A percentile compares a stretch with the other conserved stretches of the same genome.
phyloP scores from a whole-genome alignment of 2,888 invertebrate species.

The Zaprionus obscuricornis region DNA sequence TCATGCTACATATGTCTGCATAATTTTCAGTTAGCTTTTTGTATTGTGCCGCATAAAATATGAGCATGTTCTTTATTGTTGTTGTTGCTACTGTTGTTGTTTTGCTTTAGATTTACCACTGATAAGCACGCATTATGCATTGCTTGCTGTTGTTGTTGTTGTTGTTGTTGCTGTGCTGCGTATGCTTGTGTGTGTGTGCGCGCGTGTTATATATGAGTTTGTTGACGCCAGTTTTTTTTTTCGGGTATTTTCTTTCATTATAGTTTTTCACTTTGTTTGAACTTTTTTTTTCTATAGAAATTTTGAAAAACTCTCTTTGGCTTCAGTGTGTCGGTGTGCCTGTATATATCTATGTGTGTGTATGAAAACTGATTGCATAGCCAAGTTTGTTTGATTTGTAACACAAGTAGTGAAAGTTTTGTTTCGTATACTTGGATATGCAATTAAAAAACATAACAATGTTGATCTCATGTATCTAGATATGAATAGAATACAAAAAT shows the following conservation, averaged over 20 bases:
- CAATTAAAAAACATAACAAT: too few relatives aligned
- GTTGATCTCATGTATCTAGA: too few relatives aligned
- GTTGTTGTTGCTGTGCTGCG: constrained; percentile 1
- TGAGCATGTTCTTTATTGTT: constrained; percentile 29
- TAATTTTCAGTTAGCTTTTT: constrained; percentile 39
- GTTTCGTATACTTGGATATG: too few relatives aligned
- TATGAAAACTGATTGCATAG: constrained; percentile 20
- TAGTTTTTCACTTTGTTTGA: constrained; percentile 55
- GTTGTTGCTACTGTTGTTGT: constrained; percentile 18
- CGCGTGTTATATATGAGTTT: constrained; percentile 54
- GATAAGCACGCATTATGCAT: constrained; percentile 71
- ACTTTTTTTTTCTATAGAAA: constrained; percentile 9
- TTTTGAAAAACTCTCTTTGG: too few relatives aligned
- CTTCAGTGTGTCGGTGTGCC: too few relatives aligned
- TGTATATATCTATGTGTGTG: neutral
- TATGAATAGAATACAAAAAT: too few relatives aligned
- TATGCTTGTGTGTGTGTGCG: constrained; percentile 4
- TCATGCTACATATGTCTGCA: constrained; percentile 19
- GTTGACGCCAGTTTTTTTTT: constrained; percentile 55
- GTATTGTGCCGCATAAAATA: constrained; percentile 43
- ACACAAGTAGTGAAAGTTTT: neutral
- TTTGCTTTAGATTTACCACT: constrained; percentile 49
- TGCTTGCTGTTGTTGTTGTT: constrained; percentile 11
- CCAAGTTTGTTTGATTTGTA: constrained; percentile 19
- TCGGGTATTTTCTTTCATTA: constrained; percentile 40